phyloP scores from a whole-genome alignment of 1,140 invertebrate species.

The Acromyrmex echinatior region DNA sequence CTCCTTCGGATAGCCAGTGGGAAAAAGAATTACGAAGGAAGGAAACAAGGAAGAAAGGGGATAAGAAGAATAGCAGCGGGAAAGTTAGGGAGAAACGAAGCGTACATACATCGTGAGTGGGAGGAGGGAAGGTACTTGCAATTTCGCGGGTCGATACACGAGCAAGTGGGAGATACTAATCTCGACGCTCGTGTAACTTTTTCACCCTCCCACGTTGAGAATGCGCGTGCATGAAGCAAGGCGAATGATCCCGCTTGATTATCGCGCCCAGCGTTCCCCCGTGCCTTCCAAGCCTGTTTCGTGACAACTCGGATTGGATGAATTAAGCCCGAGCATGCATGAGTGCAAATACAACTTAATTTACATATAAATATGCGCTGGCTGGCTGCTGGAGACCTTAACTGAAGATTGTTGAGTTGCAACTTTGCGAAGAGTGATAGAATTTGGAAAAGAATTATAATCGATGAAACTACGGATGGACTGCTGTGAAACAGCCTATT shows the following conservation, averaged over 20 bases:
- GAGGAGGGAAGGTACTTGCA: slow-evolving; percentile 47
- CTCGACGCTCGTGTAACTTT: slow-evolving; percentile 62
- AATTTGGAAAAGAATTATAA: neutral
- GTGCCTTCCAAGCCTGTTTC: slow-evolving; percentile 4
- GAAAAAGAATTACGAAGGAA: slow-evolving; percentile 55
- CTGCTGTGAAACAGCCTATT: too few species aligned
- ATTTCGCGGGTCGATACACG: slow-evolving; percentile 71
- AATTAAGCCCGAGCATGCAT: slow-evolving; percentile 42
- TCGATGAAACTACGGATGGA: neutral
- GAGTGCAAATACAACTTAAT: slow-evolving; percentile 56
- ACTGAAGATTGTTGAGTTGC: neutral
- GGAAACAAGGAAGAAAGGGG: slow-evolving; percentile 50
- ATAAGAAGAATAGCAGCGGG: slow-evolving; percentile 43
- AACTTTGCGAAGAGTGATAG: neutral
- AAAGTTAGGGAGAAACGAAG: slow-evolving; percentile 61
- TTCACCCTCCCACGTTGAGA: slow-evolving; percentile 24
- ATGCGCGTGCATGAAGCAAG: slow-evolving; percentile 21
- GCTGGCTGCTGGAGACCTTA: neutral
- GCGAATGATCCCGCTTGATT: slow-evolving; percentile 62
- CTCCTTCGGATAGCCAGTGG: slow-evolving; percentile 16
- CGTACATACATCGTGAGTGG: slow-evolving; percentile 49
- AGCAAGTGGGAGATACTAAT: slow-evolving; percentile 70
- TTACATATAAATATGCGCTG: slow-evolving; percentile 49
- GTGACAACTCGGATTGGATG: slow-evolving; percentile 44
- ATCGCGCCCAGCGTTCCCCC: slow-evolving; percentile 2